Percentiles rank a stretch among this genome's conserved stretches.
phyloP scores from a whole-genome alignment of 2,113 vertebrate genomes.

The Otolemur garnettii region DNA sequence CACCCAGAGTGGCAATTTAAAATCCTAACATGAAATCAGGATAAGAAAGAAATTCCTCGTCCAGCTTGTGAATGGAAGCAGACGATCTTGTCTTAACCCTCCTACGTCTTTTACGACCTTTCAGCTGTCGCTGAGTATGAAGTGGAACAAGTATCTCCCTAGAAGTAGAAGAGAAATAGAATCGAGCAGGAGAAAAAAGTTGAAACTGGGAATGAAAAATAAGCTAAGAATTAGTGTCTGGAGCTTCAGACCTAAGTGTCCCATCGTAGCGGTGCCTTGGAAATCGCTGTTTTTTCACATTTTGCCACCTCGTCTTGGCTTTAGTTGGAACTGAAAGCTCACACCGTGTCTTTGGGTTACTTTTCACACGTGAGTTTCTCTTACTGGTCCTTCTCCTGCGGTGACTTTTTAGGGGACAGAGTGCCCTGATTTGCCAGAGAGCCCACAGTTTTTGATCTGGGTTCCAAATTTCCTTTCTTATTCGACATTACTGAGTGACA shows the following conservation, averaged over 20 bases:
- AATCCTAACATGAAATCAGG: neutral
- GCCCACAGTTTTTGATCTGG: neutral
- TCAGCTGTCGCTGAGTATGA: neutral
- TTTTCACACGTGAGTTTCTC: neutral
- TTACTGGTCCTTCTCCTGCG: neutral
- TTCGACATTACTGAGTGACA: neutral
- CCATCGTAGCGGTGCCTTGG: neutral
- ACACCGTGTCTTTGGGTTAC: neutral
- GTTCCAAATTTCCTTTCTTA: neutral
- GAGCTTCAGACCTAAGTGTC: neutral
- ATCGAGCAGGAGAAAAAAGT: slow-evolving; percentile 1
- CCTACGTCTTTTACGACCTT: neutral
- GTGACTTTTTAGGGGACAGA: neutral
- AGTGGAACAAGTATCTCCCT: neutral
- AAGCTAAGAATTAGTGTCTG: neutral
- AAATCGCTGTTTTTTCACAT: neutral
- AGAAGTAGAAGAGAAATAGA: neutral
- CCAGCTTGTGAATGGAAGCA: neutral
- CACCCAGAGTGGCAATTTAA: neutral
- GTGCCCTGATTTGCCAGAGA: neutral
- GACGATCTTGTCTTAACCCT: neutral
- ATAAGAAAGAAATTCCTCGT: neutral
- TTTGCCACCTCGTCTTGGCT: neutral
- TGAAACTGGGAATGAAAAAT: neutral
- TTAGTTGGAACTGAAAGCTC: neutral